These are phyloP conservation scores for Polypedilum vanderplanki DNA, from an alignment of 1,140 invertebrate species.

Conservation along the genomic window DNA sequence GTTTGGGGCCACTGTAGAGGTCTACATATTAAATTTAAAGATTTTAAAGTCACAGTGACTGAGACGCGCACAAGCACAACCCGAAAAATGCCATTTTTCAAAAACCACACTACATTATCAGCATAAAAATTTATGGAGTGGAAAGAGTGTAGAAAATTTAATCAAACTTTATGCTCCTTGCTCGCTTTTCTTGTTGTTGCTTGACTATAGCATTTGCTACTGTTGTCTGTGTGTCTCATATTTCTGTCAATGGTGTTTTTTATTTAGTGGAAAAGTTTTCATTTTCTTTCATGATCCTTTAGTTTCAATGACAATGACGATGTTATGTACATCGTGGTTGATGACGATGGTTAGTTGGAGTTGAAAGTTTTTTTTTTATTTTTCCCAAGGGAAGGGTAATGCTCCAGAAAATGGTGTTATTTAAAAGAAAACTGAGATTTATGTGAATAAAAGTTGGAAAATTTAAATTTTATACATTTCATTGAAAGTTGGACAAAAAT, in stretches of 20 bases:
- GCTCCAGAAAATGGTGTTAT: too few species aligned
- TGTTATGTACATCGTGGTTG: background rate
- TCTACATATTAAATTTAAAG: too few species aligned
- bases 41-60: too few species aligned
- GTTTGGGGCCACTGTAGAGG: too few species aligned
- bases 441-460: too few species aligned
- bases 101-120: slow-evolving; percentile 28
- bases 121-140: slow-evolving; percentile 27
- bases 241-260: slow-evolving; percentile 24
- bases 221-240: slow-evolving; percentile 12
- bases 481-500: too few species aligned
- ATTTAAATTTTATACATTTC: too few species aligned
- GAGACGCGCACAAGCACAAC: background rate
- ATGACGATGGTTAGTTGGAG: background rate
- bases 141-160: slow-evolving; percentile 24
- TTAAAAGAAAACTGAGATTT: too few species aligned
- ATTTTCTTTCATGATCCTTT: background rate
- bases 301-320: background rate
- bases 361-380: background rate
- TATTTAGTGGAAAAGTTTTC: slow-evolving; percentile 28
- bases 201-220: background rate
- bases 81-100: slow-evolving; percentile 27
- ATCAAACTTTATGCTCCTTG: slow-evolving; percentile 23
- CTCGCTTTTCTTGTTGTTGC: background rate
- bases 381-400: too few species aligned